Evolutionary conservation across 2,888 invertebrate genomes (phyloP), one percentile per base, ranked within the genome.

Genomic region (Brenthis ino): DNA sequence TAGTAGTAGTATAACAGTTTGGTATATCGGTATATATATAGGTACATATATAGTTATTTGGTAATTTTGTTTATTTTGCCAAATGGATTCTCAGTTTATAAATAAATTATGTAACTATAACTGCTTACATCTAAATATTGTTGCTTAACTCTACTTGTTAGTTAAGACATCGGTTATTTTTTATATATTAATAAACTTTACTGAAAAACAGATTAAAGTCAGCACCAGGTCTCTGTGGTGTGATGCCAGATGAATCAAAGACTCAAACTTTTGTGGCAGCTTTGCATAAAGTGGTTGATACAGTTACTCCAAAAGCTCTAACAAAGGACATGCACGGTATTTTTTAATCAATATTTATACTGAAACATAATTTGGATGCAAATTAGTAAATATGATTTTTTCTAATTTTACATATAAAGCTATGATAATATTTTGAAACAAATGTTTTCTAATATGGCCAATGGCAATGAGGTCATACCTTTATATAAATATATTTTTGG

Each of bases 221-320:
- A 6, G 88, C 89, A 0, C 89, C 88, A 6, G 89, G 88, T 0
- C 71, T 90, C 6, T 72, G 80, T 4, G 79, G 76, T 16, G 69
- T 75, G 0, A 65, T 54, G 0, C 85, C 88, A 0, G 82, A 88
- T 56, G 70, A 80, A 4, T 51, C 57, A 0, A 84, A 81, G 2
- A 77, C 73, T 2, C 80, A 82, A 0, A 24, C 57, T 28, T 85
- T 85, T 67, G 64, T 54, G 2, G 20, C 69, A n/a, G 75, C 76
- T 2, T 78, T 90, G 55, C 87, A 88, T 51, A 74, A 66, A 56
- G 77, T 77, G 0, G 82, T 81, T 6, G 87, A 85, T 64, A 8
- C 71, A 5, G 76, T 66, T 8, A 88, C 88, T 6, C 86, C 88
- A 1, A 73, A 75, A 64, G 28, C 74, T 6, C 69, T 85, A 53